Evolutionary conservation across 2,797 vertebrate species (phyloP).

Genomic region (Pangasius sanitwongsei): DNA sequence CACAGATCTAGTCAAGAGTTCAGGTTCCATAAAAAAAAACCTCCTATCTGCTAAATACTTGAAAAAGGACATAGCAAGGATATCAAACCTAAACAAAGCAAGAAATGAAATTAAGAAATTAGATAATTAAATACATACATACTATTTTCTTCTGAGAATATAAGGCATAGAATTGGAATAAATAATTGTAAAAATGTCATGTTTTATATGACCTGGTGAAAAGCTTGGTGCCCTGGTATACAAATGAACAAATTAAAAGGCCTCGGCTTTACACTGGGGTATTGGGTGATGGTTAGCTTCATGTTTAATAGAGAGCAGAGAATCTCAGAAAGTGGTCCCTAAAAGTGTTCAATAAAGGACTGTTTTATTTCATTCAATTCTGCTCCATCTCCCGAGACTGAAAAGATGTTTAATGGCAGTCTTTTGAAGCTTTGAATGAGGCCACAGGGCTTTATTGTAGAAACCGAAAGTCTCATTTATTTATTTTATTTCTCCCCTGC

Average conservation of each 20-base stretch:
- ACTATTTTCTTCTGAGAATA: neutral
- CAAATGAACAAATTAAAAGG: neutral
- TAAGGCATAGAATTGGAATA: neutral
- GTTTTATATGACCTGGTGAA: constrained; percentile 2
- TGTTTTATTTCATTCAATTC: constrained; percentile 38
- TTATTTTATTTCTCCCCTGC: constrained; percentile 41
- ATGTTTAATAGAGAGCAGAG: constrained; percentile 14
- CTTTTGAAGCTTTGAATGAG: constrained; percentile 42
- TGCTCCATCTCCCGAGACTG: neutral
- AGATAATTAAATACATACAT: neutral
- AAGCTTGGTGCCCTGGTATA: neutral
- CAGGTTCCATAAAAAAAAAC: neutral
- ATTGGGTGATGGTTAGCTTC: constrained; percentile 35
- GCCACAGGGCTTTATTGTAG: constrained; percentile 42
- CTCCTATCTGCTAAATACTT: neutral
- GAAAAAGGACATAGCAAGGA: neutral
- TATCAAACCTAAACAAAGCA: neutral
- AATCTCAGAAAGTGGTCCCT: constrained; percentile 23
- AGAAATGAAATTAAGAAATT: neutral
- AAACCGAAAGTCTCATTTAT: constrained; percentile 45
- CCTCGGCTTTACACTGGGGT: neutral
- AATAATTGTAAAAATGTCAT: neutral
- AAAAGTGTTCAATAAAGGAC: constrained; percentile 36
- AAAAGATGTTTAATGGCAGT: constrained; percentile 47
- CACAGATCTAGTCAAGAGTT: neutral